Percentiles rank a stretch among this genome's conserved stretches.
Conservation (phyloP, 2,888 invertebrate genomes). For the Hetaerina titia region DNA sequence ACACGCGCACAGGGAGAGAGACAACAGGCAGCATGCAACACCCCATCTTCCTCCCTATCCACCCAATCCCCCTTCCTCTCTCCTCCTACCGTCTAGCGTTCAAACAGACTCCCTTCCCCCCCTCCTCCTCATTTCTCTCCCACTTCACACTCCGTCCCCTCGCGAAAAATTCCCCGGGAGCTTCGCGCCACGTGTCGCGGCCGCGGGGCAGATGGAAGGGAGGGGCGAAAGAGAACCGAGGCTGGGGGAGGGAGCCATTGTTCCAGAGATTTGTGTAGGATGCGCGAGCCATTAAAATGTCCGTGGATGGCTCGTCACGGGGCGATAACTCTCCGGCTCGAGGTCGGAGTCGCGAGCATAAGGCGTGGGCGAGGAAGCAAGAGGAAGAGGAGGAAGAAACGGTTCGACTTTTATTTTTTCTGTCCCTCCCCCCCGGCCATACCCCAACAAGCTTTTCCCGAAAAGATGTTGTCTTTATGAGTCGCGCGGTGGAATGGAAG, state of each 20-base stretch:
- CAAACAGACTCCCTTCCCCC: background rate
- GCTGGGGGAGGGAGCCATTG: background rate
- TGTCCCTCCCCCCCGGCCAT: no score
- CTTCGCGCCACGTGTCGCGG: no score
- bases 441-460: no score
- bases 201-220: no score
- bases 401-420: no score
- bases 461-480: no score
- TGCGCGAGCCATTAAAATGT: slow-evolving; percentile 16
- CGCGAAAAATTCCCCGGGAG: background rate
- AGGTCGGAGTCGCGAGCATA: no score
- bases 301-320: background rate
- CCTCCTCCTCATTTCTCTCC: background rate
- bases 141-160: background rate
- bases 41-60: background rate
- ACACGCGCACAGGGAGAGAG: background rate
- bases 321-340: no score
- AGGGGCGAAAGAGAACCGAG: background rate
- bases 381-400: no score
- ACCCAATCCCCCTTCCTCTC: background rate
- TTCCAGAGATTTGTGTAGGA: slow-evolving; percentile 17
- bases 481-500: no score
- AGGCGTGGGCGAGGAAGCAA: no score
- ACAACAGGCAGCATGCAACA: background rate
- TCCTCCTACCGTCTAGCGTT: background rate